Conservation (phyloP, 1,140 invertebrate species). For the Dendroctonus valens region DNA sequence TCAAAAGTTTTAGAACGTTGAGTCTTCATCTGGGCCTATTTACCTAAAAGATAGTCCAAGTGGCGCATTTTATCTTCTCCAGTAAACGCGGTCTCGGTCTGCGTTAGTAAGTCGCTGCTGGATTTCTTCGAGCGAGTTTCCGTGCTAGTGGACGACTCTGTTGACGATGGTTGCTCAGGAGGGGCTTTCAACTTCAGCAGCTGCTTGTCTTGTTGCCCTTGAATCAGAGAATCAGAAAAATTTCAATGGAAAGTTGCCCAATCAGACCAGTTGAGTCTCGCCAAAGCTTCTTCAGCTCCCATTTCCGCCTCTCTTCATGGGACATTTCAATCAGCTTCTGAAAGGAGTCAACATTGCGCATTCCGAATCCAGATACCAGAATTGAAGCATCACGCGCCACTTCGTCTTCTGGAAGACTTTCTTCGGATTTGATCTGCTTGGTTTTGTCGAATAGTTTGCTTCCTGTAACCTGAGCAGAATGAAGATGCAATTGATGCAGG, state of each 20-base stretch:
- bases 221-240: too few relatives aligned
- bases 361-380: slow-evolving; percentile 39
- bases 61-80: background rate
- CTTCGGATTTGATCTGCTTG: slow-evolving; percentile 9
- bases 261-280: slow-evolving; percentile 21
- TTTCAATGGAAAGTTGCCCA: background rate
- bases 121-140: background rate
- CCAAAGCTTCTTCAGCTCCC: slow-evolving; percentile 25
- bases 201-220: too few relatives aligned
- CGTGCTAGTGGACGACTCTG: background rate
- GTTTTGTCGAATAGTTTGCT: slow-evolving; percentile 15
- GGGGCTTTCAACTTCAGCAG: background rate
- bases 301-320: slow-evolving; percentile 29
- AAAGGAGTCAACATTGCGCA: slow-evolving; percentile 38
- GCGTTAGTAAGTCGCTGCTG: slow-evolving; percentile 9
- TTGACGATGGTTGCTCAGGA: background rate
- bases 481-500: background rate
- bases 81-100: slow-evolving; percentile 7
- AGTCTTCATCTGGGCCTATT: background rate
- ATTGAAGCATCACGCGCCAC: slow-evolving; percentile 26
- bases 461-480: slow-evolving; percentile 4
- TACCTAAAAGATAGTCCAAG: slow-evolving; percentile 26
- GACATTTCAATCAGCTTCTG: slow-evolving; percentile 34
- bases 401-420: background rate
- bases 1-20: background rate